phyloP scores from a whole-genome alignment of 1,140 invertebrate genomes.

The Sycobia sp. region DNA sequence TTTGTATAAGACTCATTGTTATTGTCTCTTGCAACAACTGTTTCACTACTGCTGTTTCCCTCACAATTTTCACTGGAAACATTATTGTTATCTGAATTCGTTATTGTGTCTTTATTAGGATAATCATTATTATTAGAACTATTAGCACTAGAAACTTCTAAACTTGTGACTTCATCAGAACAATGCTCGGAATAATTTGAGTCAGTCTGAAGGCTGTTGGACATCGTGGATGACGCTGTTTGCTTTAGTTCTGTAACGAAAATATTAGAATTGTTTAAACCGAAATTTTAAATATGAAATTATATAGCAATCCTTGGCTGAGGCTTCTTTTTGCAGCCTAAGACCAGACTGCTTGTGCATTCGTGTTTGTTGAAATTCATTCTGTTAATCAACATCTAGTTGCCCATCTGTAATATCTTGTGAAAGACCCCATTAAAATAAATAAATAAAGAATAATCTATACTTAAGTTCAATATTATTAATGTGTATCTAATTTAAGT shows the following conservation, averaged over 20 bases:
- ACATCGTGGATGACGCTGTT: neutral
- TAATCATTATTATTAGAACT: conserved; percentile 40
- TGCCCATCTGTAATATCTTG: too few relatives aligned
- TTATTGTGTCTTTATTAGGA: conserved; percentile 30
- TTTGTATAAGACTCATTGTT: conserved; percentile 53
- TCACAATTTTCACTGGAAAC: conserved; percentile 18
- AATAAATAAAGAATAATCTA: too few relatives aligned
- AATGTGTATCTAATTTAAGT: too few relatives aligned
- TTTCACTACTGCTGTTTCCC: conserved; percentile 21
- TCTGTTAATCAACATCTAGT: too few relatives aligned
- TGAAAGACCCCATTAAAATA: too few relatives aligned
- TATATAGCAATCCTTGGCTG: too few relatives aligned
- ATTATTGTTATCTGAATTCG: conserved; percentile 29
- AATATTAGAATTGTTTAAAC: neutral
- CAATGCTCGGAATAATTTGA: conserved; percentile 48
- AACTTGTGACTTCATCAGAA: conserved; percentile 33
- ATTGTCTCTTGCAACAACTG: neutral
- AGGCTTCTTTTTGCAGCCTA: too few relatives aligned
- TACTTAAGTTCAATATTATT: too few relatives aligned
- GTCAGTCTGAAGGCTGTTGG: conserved; percentile 42
- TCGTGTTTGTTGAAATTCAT: too few relatives aligned
- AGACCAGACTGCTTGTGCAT: too few relatives aligned
- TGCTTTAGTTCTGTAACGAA: conserved; percentile 12
- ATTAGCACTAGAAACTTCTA: conserved; percentile 33
- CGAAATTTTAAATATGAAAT: too few relatives aligned